Conservation (phyloP, 1,140 invertebrate genomes). For the Drosophila hydei region DNA sequence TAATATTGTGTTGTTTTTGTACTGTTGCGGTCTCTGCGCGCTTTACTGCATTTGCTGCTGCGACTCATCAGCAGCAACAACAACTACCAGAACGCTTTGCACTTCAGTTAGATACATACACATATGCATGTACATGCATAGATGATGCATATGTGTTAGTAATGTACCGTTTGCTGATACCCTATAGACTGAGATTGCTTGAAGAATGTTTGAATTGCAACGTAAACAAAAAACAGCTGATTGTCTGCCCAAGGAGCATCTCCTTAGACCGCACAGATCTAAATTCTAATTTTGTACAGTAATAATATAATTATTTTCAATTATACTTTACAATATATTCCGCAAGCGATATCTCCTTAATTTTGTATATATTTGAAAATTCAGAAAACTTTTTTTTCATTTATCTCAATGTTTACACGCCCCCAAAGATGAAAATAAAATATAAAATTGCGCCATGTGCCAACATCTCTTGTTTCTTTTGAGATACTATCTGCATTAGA, state of each 20-base stretch:
- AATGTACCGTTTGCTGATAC: constrained; percentile 2
- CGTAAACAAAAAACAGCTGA: no score
- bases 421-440: constrained; percentile 3
- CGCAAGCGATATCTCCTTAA: no score
- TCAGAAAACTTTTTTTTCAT: no score
- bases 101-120: constrained; percentile 11
- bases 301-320: no score
- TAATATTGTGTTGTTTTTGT: constrained; percentile 42
- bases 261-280: no score
- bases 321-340: no score
- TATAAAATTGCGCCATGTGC: constrained; percentile 16
- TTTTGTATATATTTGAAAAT: no score
- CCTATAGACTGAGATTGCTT: background rate
- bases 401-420: constrained; percentile 19
- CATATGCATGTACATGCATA: constrained; percentile 13
- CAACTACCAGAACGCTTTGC: constrained; percentile 27
- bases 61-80: constrained; percentile 38
- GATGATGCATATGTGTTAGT: background rate
- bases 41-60: constrained; percentile 38
- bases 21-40: constrained; percentile 34
- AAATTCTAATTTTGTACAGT: no score
- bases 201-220: no score
- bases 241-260: no score
- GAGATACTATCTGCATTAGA: constrained; percentile 13
- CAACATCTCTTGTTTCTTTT: constrained; percentile 11